These are phyloP conservation scores for Campoplex nolae DNA, from an alignment of 2,888 invertebrate species.

Conservation along the genomic window DNA sequence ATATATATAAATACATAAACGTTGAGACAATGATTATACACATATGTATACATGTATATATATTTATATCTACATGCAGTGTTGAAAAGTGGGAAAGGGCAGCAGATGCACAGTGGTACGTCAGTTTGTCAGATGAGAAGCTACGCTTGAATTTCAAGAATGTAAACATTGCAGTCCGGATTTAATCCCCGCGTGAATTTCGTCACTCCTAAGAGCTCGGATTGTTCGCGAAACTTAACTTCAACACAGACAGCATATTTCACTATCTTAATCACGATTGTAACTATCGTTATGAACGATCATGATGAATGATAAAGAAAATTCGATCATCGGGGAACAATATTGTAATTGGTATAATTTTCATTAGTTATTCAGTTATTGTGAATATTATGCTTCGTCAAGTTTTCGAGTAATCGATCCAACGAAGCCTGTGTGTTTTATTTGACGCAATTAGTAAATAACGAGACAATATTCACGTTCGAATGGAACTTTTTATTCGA, in stretches of 20 bases:
- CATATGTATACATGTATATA: slow-evolving; percentile 14
- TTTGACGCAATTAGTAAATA: background rate
- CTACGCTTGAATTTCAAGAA: slow-evolving; percentile 63
- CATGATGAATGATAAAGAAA: background rate
- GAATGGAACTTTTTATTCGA: background rate
- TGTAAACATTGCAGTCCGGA: slow-evolving; percentile 66
- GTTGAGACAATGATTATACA: slow-evolving; percentile 13
- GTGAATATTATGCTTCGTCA: background rate
- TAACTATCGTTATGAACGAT: background rate
- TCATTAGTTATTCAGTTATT: background rate
- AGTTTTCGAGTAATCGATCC: background rate
- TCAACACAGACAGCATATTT: background rate
- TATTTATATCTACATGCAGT: slow-evolving; percentile 52
- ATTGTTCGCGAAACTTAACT: slow-evolving; percentile 33
- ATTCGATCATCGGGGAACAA: background rate
- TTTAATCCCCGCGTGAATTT: slow-evolving; percentile 68
- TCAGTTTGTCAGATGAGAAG: slow-evolving; percentile 61
- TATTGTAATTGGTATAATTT: no score
- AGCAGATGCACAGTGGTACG: slow-evolving; percentile 58
- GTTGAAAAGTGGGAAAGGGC: slow-evolving; percentile 37
- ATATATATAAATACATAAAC: background rate
- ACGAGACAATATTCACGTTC: background rate
- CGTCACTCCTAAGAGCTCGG: slow-evolving; percentile 31
- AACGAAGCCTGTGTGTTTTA: background rate
- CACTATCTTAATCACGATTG: background rate